Conservation (phyloP, 2,113 vertebrate species). For the Calyptommatus sinebrachiatus region DNA sequence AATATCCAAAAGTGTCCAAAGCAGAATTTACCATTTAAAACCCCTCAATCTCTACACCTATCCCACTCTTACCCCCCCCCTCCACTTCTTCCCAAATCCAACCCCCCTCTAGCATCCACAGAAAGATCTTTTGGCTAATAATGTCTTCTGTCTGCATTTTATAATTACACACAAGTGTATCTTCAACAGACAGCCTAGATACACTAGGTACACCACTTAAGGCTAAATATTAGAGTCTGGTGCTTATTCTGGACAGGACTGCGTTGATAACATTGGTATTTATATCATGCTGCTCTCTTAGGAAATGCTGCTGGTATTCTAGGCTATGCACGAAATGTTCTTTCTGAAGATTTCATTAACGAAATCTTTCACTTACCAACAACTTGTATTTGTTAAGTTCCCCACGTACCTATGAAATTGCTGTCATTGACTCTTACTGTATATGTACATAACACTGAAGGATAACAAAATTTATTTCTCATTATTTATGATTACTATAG, state of each 20-base stretch:
- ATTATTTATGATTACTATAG: neutral
- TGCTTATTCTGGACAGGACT: constrained; percentile 43
- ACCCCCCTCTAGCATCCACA: constrained; percentile 10
- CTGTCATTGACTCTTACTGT: constrained; percentile 21
- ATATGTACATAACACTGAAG: neutral
- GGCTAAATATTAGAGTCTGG: constrained; percentile 38
- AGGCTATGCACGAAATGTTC: constrained; percentile 45
- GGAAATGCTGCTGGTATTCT: constrained; percentile 43
- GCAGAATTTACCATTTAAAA: constrained; percentile 31
- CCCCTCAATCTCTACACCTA: neutral
- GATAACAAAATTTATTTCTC: neutral
- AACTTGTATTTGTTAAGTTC: constrained; percentile 17
- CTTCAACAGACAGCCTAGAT: constrained; percentile 24
- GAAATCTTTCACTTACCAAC: constrained; percentile 19
- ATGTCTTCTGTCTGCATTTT: constrained; percentile 10
- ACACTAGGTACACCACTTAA: constrained; percentile 43
- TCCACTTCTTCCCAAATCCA: neutral
- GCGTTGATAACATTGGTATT: constrained; percentile 43
- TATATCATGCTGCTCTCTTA: constrained; percentile 45
- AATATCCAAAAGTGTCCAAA: too few species aligned
- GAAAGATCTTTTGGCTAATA: constrained; percentile 36
- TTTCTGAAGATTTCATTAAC: constrained; percentile 45
- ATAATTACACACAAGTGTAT: constrained; percentile 12
- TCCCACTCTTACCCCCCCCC: neutral
- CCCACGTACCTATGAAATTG: constrained; percentile 14